Evolutionary conservation across 2,113 vertebrate species (phyloP), one percentile per base, ranked within the genome.

Genomic region (Spea bombifrons): DNA sequence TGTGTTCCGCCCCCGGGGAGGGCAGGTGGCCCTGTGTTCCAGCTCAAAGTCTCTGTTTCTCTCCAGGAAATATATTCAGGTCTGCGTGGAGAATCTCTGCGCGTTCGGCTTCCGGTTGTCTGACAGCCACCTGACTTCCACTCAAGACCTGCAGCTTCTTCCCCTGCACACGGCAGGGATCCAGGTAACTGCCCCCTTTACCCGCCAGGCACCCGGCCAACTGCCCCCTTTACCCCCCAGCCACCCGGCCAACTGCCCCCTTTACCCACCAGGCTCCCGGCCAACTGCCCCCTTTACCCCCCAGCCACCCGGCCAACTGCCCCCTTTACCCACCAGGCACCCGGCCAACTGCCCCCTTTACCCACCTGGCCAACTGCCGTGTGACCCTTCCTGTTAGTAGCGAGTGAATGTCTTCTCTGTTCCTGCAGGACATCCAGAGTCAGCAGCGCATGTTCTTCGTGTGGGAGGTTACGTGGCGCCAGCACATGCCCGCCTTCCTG

Each of bases 41-140:
- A n/a, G 4, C 9, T 52, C n/a, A 7, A 44, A 7, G 7, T 12
- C 2, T n/a, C 15, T 75, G 50, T 67, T 80, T 55, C 82, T 44
- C 47, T 85, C 81, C 89, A 99, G 97, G 90, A 99, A 99, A 77
- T 99, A 96, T 7, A 84, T 99, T 83, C 97, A 98, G 86, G 92
- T 99, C 82, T 95, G 94, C 64, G 85, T 99, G 72, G 94, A 95
- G 88, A 99, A 99, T 69, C 89, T 96, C 86, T 98, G 96, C 0
- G 94, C 96, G 13, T 88, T 94, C 55, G 92, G 88, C 89, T 98
- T 99, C 80, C 88, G 89, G 17, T 90, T 99, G 85, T 93, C 91
- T 45, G 91, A 96, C 15, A 88, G 92, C 78, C 86, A 80, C 71
- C 91, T 99, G 45, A 16, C 43, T 46, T 70, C 75, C 46, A 44